These are phyloP conservation scores for Hymenochirus boettgeri DNA, from an alignment of 2,113 vertebrate species.

Conservation along the genomic window DNA sequence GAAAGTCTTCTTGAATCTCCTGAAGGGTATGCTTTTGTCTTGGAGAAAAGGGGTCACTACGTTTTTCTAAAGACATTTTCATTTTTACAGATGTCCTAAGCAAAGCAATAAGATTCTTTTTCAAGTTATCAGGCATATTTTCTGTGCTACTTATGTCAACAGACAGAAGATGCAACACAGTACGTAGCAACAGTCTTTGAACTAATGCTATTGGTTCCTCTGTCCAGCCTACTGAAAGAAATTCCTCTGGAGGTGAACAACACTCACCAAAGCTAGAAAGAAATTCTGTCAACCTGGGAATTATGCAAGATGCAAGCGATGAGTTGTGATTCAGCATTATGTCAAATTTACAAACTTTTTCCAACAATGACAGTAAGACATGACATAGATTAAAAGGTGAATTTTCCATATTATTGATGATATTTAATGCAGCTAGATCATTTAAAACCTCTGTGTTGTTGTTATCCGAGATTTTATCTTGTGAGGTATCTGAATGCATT, in stretches of 20 bases:
- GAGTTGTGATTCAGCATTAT: slow-evolving; percentile 81
- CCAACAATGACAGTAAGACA: slow-evolving; percentile 84
- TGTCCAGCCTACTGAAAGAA: slow-evolving; percentile 80
- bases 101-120: slow-evolving; percentile 80
- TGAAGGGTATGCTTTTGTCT: slow-evolving; percentile 74
- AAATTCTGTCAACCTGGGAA: slow-evolving; percentile 87
- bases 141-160: slow-evolving; percentile 76
- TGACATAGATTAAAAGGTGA: slow-evolving; percentile 90
- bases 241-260: slow-evolving; percentile 58
- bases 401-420: slow-evolving; percentile 73
- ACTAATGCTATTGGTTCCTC: slow-evolving; percentile 89
- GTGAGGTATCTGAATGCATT: slow-evolving; percentile 41
- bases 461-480: slow-evolving; percentile 47
- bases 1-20: slow-evolving; percentile 67
- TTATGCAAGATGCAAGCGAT: slow-evolving; percentile 76
- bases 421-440: slow-evolving; percentile 67
- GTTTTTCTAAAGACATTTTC: slow-evolving; percentile 71
- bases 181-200: slow-evolving; percentile 88
- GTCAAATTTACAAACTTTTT: slow-evolving; percentile 93
- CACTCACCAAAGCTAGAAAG: slow-evolving; percentile 82
- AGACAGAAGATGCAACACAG: slow-evolving; percentile 82
- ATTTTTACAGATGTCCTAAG: slow-evolving; percentile 87
- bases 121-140: slow-evolving; percentile 79
- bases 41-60: slow-evolving; percentile 67
- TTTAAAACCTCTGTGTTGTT: slow-evolving; percentile 60